These are phyloP conservation scores for Pseudorasbora parva DNA, from an alignment of 2,113 vertebrate genomes.

Conservation along the genomic window DNA sequence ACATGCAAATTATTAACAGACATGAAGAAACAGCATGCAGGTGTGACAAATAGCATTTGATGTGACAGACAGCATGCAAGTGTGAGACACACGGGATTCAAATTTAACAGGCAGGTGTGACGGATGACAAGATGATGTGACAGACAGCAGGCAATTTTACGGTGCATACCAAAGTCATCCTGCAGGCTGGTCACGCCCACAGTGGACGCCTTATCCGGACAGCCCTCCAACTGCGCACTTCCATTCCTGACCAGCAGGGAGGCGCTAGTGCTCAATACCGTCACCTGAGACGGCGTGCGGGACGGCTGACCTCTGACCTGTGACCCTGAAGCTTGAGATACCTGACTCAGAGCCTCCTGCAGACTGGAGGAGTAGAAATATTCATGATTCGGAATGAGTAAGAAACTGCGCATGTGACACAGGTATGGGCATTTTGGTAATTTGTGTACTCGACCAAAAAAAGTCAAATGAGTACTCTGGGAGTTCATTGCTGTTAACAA, in stretches of 20 bases:
- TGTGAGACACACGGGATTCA: neutral
- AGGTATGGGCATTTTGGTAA: neutral
- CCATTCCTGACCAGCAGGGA: constrained; percentile 99
- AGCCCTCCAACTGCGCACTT: constrained; percentile 94
- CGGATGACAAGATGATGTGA: neutral
- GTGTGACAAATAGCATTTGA: neutral
- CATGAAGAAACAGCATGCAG: constrained; percentile 6
- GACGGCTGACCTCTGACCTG: constrained; percentile 94
- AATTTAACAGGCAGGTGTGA: constrained; percentile 2
- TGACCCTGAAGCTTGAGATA: constrained; percentile 87
- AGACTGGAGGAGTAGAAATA: constrained; percentile 78
- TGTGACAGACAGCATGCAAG: neutral
- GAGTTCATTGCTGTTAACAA: neutral
- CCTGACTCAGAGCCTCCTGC: constrained; percentile 96
- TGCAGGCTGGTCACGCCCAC: constrained; percentile 93
- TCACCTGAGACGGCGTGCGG: constrained; percentile 91
- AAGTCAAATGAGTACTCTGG: neutral
- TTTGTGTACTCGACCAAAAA: neutral
- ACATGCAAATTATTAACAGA: neutral
- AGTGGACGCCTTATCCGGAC: constrained; percentile 93
- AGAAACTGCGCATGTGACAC: neutral
- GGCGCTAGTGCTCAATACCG: constrained; percentile 91
- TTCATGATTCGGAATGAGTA: neutral
- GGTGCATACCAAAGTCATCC: constrained; percentile 89
- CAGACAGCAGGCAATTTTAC: constrained; percentile 5